Evolutionary conservation across 2,797 vertebrate species (phyloP).

Genomic region (Myioborus melanocephalus): DNA sequence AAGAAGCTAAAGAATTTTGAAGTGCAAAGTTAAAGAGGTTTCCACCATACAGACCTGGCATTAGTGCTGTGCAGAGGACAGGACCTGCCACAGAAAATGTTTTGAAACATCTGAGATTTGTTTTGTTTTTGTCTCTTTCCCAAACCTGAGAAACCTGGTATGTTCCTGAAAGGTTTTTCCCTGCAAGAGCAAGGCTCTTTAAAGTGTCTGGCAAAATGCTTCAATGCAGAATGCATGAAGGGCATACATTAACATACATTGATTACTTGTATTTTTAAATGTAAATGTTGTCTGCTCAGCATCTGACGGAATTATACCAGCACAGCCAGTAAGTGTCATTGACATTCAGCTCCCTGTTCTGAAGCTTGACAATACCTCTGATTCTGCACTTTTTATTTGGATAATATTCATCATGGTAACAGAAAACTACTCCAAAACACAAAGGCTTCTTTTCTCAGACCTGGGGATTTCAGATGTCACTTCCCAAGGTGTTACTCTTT

Average conservation of each 20-base stretch:
- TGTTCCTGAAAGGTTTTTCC: not conserved
- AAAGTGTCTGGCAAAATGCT: not conserved
- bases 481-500: fast-evolving
- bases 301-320: slow-evolving; percentile 39
- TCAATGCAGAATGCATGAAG: not conserved
- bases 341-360: not conserved
- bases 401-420: not conserved
- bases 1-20: not conserved
- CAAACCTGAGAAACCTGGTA: not conserved
- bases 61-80: not conserved
- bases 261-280: slow-evolving; percentile 41
- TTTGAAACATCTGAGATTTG: not conserved
- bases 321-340: not conserved
- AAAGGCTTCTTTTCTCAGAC: not conserved
- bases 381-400: not conserved
- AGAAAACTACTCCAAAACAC: not conserved
- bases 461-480: fast-evolving
- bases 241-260: slow-evolving; percentile 34
- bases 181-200: not conserved
- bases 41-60: not conserved
- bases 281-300: slow-evolving; percentile 28
- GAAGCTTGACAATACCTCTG: not conserved
- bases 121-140: not conserved
- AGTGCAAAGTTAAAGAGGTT: not conserved
- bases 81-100: not conserved